Percentiles rank a stretch among this genome's conserved stretches.
Evolutionary conservation across 2,888 invertebrate species (phyloP).

Genomic region (Barypeithes pellucidus): DNA sequence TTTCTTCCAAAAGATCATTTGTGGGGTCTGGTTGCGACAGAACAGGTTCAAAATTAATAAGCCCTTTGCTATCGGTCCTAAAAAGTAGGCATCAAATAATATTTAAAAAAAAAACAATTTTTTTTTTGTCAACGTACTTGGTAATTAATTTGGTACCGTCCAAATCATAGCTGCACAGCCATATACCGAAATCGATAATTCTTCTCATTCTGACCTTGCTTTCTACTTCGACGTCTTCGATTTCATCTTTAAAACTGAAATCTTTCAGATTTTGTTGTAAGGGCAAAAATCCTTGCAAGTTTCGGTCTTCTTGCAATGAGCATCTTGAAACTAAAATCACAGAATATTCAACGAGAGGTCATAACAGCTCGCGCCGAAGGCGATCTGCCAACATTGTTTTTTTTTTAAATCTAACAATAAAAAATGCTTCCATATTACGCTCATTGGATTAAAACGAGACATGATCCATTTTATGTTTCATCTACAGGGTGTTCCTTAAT

Average conservation of each 20-base stretch:
- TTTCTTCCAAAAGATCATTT: conserved; percentile 73
- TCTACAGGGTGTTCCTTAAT: too few relatives aligned
- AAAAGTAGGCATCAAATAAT: too few relatives aligned
- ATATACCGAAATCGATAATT: conserved; percentile 72
- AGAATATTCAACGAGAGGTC: too few relatives aligned
- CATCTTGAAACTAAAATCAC: conserved; percentile 74
- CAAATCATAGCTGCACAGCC: conserved; percentile 71
- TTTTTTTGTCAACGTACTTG: conserved; percentile 58
- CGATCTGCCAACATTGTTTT: too few relatives aligned
- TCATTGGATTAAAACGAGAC: too few relatives aligned
- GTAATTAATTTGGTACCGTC: conserved; percentile 68
- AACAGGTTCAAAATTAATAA: conserved; percentile 68
- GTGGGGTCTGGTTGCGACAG: conserved; percentile 71
- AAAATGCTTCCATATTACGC: too few relatives aligned
- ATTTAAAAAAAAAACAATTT: neutral
- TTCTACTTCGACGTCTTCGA: conserved; percentile 68
- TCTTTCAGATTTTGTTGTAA: conserved; percentile 76
- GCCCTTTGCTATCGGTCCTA: conserved; percentile 63
- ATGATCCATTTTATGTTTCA: too few relatives aligned
- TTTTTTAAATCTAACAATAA: too few relatives aligned
- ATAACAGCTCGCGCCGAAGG: too few relatives aligned
- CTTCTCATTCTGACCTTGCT: conserved; percentile 72
- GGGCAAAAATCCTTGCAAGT: conserved; percentile 86
- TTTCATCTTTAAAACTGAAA: conserved; percentile 73
- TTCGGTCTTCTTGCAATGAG: conserved; percentile 86